Evolutionary conservation across 2,797 vertebrate species (phyloP), one percentile per base, ranked within the genome.

Genomic region (Acestrorhynchus altus): DNA sequence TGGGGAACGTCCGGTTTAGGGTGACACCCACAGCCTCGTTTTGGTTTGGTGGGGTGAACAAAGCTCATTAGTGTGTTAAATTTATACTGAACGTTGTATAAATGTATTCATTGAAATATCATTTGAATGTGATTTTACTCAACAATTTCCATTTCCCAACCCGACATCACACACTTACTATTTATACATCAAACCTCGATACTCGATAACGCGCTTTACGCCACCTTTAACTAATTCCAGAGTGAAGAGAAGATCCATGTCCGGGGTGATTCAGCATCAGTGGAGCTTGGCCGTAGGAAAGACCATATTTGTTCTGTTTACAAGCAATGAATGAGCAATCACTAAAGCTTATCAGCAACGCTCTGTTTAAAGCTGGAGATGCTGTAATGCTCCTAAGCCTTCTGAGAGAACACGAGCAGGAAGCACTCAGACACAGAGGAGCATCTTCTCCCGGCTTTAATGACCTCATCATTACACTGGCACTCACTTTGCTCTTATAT

Each of bases 401-500:
- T 52, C 51, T 52, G 49, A 52, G 49, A 8, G n/a, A 54, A 54
- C 52, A 54, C 22, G 4, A 10, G 13, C 52, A 56, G 22, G 52
- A 56, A 56, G 52, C 52, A 24, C 52, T 56, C 52, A 56, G 52
- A 26, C 52, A 56, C 20, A 11, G 10, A 56, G 52, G 28, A 51
- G 49, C 44, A 49, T 73, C 57, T 61, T 12, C 71, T 63, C 18
- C 49, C 35, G 72, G 35, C 72, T 63, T 76, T 74, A 49, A 54
- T 44, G 18, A 60, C 66, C 31, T 31, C 22, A 40, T 74, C 56
- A 64, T 60, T 75, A 26, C 40, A 77, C 70, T 49, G 47, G 51
- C 63, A 61, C 52, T 65, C 52, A 71, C 69, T 69, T 49, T 26
- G 31, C 49, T 60, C 46, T 64, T 57, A 78, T 46, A 57, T 61